A percentile compares a stretch with the other conserved stretches of the same genome.
phyloP scores from a whole-genome alignment of 1,140 invertebrate species.

The Micrasema longulum region DNA sequence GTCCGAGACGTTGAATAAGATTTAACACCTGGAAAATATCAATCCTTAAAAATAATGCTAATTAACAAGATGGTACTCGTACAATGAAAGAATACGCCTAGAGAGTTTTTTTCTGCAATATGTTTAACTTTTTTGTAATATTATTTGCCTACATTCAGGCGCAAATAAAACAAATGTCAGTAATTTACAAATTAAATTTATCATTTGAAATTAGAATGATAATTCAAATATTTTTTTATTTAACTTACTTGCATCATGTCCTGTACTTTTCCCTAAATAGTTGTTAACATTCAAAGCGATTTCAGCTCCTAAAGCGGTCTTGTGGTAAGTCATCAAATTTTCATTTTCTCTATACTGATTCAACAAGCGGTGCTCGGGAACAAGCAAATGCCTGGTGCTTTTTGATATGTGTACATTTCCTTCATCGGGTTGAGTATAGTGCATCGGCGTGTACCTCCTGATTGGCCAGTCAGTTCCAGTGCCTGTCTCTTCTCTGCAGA shows the following conservation, averaged over 20 bases:
- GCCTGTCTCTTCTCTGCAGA: slow-evolving; percentile 69
- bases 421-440: slow-evolving; percentile 84
- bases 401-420: slow-evolving; percentile 81
- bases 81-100: too few species aligned
- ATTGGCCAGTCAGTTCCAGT: slow-evolving; percentile 79
- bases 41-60: slow-evolving; percentile 30
- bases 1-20: too few species aligned
- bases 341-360: slow-evolving; percentile 41
- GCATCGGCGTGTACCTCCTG: slow-evolving; percentile 79
- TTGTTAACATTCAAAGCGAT: slow-evolving; percentile 44
- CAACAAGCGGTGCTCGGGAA: slow-evolving; percentile 75
- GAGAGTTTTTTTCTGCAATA: too few species aligned
- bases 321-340: slow-evolving; percentile 52
- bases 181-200: too few species aligned
- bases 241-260: slow-evolving; percentile 36
- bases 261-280: slow-evolving; percentile 44
- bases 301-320: slow-evolving; percentile 48
- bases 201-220: neutral
- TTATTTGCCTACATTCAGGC: too few species aligned
- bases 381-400: slow-evolving; percentile 82
- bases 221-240: neutral
- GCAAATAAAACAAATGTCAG: too few species aligned
- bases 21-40: slow-evolving; percentile 27
- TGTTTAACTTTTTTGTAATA: too few species aligned
- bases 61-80: neutral